Evolutionary conservation across 2,797 vertebrate species (phyloP).

Genomic region (Melanotaenia trifasciata): DNA sequence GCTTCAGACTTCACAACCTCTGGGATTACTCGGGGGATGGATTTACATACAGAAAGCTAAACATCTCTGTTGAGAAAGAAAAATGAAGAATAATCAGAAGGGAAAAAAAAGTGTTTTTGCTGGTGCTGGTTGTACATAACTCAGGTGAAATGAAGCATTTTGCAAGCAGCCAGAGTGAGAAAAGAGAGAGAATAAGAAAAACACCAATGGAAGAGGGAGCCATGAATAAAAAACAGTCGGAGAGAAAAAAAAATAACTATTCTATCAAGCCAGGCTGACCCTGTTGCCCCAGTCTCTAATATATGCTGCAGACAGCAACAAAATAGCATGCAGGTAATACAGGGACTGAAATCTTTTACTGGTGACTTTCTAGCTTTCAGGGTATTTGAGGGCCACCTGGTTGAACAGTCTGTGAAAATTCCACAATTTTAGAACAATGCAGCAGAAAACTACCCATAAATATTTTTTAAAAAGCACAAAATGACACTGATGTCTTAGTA

Average conservation of each 20-base stretch:
- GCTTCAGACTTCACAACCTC: conserved; percentile 62
- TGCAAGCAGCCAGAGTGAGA: conserved; percentile 13
- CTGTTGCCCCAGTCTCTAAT: conserved; percentile 32
- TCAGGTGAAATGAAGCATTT: conserved; percentile 29
- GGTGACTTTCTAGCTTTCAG: not conserved
- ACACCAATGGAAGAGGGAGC: conserved; percentile 6
- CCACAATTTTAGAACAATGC: not conserved
- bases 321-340: conserved; percentile 20
- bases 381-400: conserved; percentile 6
- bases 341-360: conserved; percentile 8
- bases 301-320: conserved; percentile 28
- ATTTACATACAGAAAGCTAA: conserved; percentile 73
- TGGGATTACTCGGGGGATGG: conserved; percentile 28
- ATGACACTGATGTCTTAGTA: not conserved
- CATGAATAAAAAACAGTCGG: conserved; percentile 14
- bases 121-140: conserved; percentile 25
- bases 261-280: conserved; percentile 30
- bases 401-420: not conserved
- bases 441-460: conserved; percentile 2
- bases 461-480: not conserved
- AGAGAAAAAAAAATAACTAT: conserved; percentile 17
- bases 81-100: conserved; percentile 9
- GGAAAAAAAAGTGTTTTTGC: conserved; percentile 16
- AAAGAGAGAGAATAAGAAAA: conserved; percentile 20
- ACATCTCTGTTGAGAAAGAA: conserved; percentile 24